Conservation (phyloP, 1,140 invertebrate genomes). For the Megalopta genalis region DNA sequence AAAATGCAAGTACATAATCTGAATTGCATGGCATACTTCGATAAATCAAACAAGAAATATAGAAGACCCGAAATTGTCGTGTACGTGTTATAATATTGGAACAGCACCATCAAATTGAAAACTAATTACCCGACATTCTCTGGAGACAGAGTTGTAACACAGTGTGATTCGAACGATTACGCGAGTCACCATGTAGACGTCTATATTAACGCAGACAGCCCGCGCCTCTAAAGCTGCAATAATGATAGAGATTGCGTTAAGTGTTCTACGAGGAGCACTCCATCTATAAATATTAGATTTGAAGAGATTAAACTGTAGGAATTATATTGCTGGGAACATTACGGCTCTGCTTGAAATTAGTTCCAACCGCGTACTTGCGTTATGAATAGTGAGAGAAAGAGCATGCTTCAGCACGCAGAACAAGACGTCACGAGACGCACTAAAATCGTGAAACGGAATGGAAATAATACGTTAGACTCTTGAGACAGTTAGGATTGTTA, state of each 20-base stretch:
- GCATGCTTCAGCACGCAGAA: constrained; percentile 5
- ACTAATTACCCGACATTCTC: neutral
- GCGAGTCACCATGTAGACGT: neutral
- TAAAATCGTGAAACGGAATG: constrained; percentile 61
- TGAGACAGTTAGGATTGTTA: constrained; percentile 45
- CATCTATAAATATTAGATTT: constrained; percentile 12
- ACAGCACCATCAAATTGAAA: neutral
- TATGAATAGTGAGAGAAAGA: constrained; percentile 7
- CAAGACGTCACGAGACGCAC: constrained; percentile 45
- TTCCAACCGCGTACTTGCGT: constrained; percentile 11
- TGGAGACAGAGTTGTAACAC: neutral
- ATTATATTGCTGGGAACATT: constrained; percentile 16
- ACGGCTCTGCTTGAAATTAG: constrained; percentile 20
- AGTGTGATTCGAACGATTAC: neutral
- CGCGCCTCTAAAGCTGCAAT: neutral
- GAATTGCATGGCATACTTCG: too few relatives aligned
- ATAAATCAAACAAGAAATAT: too few relatives aligned
- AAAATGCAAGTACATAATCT: too few relatives aligned
- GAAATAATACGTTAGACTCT: constrained; percentile 58
- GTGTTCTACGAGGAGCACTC: constrained; percentile 1
- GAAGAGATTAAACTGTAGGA: constrained; percentile 21
- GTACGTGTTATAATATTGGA: neutral
- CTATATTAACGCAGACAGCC: neutral
- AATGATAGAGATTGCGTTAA: constrained; percentile 24
- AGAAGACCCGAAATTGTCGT: too few relatives aligned